Conservation (phyloP, 2,888 invertebrate genomes). For the Eremobia ochroleuca region DNA sequence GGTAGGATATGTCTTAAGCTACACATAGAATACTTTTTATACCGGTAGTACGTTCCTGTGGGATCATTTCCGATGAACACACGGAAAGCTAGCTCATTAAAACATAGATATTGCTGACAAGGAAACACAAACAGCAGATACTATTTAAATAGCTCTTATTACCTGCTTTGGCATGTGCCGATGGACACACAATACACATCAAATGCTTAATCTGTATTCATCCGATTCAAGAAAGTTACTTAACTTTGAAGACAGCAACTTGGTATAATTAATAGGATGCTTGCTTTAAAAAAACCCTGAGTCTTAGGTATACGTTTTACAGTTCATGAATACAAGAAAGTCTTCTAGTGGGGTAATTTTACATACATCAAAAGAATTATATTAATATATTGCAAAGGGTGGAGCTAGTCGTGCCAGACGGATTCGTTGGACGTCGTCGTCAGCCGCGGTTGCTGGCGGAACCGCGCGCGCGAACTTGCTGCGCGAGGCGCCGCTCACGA, state of each 20-base stretch:
- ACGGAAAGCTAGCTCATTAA: not conserved
- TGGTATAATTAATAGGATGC: constrained; percentile 29
- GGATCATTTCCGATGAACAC: not conserved
- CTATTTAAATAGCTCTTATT: not conserved
- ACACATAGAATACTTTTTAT: not conserved
- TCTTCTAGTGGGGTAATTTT: not conserved
- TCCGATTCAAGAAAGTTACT: constrained; percentile 12
- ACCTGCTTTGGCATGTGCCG: constrained; percentile 1
- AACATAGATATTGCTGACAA: not conserved
- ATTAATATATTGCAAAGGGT: too few relatives aligned
- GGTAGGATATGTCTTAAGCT: too few relatives aligned
- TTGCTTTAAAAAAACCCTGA: not conserved
- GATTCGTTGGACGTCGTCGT: too few relatives aligned
- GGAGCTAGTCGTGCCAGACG: too few relatives aligned
- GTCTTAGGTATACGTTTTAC: not conserved
- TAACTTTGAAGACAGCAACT: constrained; percentile 6
- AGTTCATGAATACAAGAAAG: not conserved
- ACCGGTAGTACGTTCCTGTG: not conserved
- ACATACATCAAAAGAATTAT: not conserved
- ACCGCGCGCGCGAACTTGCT: too few relatives aligned
- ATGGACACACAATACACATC: constrained; percentile 35
- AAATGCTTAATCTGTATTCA: constrained; percentile 30
- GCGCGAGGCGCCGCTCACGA: too few relatives aligned
- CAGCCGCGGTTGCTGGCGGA: too few relatives aligned
- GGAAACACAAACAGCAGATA: not conserved